Evolutionary conservation across 2,888 invertebrate species (phyloP).

Genomic region (Elmis aenea): DNA sequence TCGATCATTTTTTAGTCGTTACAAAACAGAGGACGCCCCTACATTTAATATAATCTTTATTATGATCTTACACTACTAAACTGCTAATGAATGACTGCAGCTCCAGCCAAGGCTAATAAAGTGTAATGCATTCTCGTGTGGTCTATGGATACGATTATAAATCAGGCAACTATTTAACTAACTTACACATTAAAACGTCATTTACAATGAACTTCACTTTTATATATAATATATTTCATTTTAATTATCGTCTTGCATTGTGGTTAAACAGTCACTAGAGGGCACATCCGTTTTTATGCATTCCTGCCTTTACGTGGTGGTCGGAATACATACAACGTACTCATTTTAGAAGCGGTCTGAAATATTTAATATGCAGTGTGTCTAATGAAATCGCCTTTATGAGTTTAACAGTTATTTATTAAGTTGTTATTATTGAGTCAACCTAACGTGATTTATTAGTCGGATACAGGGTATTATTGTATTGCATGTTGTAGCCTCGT

Average conservation of each 20-base stretch:
- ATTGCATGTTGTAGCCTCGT: too few species aligned
- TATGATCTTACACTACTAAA: constrained; percentile 1
- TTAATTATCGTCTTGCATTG: constrained; percentile 13
- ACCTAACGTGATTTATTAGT: too few species aligned
- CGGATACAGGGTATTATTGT: too few species aligned
- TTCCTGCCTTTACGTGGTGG: constrained; percentile 2
- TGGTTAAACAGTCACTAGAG: constrained; percentile 10
- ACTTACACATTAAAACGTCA: constrained; percentile 13
- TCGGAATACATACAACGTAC: constrained; percentile 1
- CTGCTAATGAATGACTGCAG: constrained; percentile 5
- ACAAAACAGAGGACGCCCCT: too few species aligned
- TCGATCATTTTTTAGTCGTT: too few species aligned
- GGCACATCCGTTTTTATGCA: constrained; percentile 6
- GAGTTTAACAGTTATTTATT: too few species aligned
- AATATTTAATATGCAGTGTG: constrained; percentile 7
- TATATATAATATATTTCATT: constrained; percentile 12
- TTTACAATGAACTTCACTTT: constrained; percentile 4
- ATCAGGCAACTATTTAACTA: constrained; percentile 11
- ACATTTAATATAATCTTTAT: constrained; percentile 4
- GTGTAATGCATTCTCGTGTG: constrained; percentile 7
- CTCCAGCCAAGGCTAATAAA: constrained; percentile 6
- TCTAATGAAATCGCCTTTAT: constrained; percentile 14
- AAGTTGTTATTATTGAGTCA: too few species aligned
- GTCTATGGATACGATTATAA: constrained; percentile 11
- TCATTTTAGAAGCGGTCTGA: constrained; percentile 3